Conservation (phyloP, 2,113 vertebrate species). For the Hipposideros armiger region DNA sequence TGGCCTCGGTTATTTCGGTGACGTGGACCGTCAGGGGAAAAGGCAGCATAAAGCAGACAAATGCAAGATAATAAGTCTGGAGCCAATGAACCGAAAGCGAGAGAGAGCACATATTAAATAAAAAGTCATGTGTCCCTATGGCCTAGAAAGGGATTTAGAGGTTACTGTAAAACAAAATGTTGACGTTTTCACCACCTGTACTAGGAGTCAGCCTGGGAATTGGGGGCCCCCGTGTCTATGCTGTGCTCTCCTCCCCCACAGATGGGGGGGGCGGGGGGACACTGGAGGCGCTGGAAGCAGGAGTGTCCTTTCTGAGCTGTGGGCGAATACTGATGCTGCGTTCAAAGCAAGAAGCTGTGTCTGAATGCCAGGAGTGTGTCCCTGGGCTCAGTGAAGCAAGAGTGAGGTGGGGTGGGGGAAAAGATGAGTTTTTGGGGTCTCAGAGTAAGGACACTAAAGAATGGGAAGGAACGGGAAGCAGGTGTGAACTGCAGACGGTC, state of each 20-base stretch:
- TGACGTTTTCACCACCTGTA: not conserved
- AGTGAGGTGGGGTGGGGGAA: fast-evolving
- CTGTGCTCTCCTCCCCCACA: fast-evolving
- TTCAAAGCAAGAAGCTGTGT: not conserved
- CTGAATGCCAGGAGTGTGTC: not conserved
- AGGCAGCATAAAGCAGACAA: slow-evolving; percentile 74
- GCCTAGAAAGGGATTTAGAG: slow-evolving; percentile 77
- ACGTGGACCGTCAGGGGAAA: slow-evolving; percentile 60
- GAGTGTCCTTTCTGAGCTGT: not conserved
- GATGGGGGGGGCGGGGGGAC: too few relatives aligned
- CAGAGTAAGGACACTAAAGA: not conserved
- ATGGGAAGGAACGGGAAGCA: not conserved
- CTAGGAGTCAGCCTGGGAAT: not conserved
- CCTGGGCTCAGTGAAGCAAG: not conserved
- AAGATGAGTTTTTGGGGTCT: not conserved
- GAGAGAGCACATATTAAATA: slow-evolving; percentile 73
- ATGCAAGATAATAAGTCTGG: slow-evolving; percentile 74
- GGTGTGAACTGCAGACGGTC: fast-evolving
- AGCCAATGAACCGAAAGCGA: slow-evolving; percentile 72
- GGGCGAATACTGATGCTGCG: fast-evolving
- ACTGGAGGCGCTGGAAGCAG: not conserved
- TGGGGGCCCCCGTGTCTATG: not conserved
- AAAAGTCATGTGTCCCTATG: slow-evolving; percentile 74
- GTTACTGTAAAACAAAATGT: slow-evolving; percentile 58
- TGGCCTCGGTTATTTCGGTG: slow-evolving; percentile 20